Evolutionary conservation across 2,888 invertebrate species (phyloP).

Genomic region (Saturnia pavonia): DNA sequence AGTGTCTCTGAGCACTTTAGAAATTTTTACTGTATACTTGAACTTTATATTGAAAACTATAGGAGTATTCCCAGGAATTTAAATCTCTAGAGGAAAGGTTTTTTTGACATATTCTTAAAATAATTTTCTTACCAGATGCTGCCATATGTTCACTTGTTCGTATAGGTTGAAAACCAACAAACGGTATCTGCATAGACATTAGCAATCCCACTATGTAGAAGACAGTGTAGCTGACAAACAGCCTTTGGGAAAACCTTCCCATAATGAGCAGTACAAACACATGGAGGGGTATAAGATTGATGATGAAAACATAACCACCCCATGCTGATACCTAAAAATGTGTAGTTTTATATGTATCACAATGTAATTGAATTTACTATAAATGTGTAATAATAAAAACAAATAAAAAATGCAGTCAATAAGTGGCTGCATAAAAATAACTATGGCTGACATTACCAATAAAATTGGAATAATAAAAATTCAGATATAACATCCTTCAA

Average conservation of each 20-base stretch:
- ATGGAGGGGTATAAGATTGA: constrained; percentile 98
- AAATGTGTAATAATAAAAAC: background rate
- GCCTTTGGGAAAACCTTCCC: constrained; percentile 95
- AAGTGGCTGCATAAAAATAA: background rate
- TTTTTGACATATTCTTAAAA: background rate
- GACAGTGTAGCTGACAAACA: constrained; percentile 97
- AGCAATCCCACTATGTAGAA: constrained; percentile 98
- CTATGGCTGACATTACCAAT: background rate
- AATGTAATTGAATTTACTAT: background rate
- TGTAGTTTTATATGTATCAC: background rate
- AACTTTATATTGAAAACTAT: background rate
- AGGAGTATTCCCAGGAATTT: background rate
- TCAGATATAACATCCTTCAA: background rate
- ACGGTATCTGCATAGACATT: constrained; percentile 98
- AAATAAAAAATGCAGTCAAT: background rate
- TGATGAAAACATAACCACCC: constrained; percentile 99
- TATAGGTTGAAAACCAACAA: constrained; percentile 99
- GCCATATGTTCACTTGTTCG: constrained; percentile 99
- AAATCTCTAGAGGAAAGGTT: background rate
- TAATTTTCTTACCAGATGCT: constrained; percentile 86
- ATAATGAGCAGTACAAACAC: constrained; percentile 96
- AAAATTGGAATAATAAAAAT: background rate
- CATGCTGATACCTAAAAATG: constrained; percentile 94
- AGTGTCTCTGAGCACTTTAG: background rate
- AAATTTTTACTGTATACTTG: background rate